Evolutionary conservation across 2,113 vertebrate species (phyloP), one percentile per base, ranked within the genome.

Genomic region (Onychorhynchus coronatus): DNA sequence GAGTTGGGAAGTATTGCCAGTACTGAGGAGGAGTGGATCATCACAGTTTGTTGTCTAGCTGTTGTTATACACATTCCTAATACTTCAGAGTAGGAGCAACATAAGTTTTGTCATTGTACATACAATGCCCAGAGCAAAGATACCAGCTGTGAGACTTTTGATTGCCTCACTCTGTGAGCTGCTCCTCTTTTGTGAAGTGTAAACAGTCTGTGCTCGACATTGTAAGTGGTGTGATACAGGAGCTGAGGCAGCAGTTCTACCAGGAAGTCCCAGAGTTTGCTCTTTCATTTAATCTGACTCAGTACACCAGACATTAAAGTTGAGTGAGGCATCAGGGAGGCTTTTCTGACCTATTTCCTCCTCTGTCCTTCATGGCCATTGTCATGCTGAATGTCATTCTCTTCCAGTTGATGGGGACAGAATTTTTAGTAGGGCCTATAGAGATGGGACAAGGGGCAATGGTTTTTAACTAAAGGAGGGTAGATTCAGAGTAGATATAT

Each of bases 211-310:
- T 85, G 46, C 68, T 90, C 1, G 6, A 23, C 68, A 47, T 33
- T 89, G 61, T 81, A 81, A 88, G 35, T 55, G 72, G 41, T 79
- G 65, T 75, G n/a, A 67, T 74, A 44, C 23, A 89, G 72, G 67
- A 91, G 77, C 61, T 94, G 86, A 96, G 50, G 73, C 76, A 95
- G 68, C 58, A 49, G 21, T 76, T 97, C 84, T 59, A 88, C 39
- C 39, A 90, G 75, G 70, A 93, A 87, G 28, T 39, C 61, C 46
- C 53, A 50, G 50, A 89, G 31, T 68, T 50, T 56, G n/a, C 42
- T 88, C 44, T 92, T 52, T 82, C 13, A 49, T 62, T 63, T 91
- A 41, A n/a, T 42, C 59, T 89, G 75, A 44, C 80, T 93, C 91
- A 92, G 49, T 81, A 50, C 37, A 27, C 33, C 14, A 19, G 89